A percentile compares a stretch with the other conserved stretches of the same genome.
Conservation (phyloP, 2,888 invertebrate species). For the Phanerotoma sp. region DNA sequence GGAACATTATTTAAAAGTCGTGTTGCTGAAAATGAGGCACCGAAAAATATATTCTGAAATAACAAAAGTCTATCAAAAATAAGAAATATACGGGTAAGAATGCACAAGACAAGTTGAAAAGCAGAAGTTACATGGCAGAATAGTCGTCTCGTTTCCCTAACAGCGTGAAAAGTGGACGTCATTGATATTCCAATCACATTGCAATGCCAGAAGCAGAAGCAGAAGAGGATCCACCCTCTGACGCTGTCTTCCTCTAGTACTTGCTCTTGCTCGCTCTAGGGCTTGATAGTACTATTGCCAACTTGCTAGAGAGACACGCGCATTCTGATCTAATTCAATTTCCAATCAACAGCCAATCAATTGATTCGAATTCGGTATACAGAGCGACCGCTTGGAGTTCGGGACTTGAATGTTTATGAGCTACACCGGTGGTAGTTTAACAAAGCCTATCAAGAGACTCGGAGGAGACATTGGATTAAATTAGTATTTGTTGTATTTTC, state of each 20-base stretch:
- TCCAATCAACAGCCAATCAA: constrained; percentile 64
- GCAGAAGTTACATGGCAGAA: constrained; percentile 6
- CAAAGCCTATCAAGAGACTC: not conserved
- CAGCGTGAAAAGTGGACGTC: constrained; percentile 33
- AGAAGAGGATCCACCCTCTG: constrained; percentile 31
- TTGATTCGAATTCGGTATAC: constrained; percentile 61
- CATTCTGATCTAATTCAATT: constrained; percentile 63
- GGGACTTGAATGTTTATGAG: constrained; percentile 53
- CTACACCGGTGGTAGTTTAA: constrained; percentile 14
- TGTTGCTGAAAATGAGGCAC: too few relatives aligned
- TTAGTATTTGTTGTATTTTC: not conserved
- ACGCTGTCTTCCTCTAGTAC: constrained; percentile 33
- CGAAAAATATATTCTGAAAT: too few relatives aligned
- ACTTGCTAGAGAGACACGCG: constrained; percentile 51
- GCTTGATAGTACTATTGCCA: constrained; percentile 7
- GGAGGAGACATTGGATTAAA: too few relatives aligned
- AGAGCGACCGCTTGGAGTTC: constrained; percentile 43
- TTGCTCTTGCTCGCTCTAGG: constrained; percentile 28
- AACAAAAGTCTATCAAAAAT: too few relatives aligned
- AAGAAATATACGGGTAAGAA: not conserved
- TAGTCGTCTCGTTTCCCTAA: not conserved
- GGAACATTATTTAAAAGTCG: too few relatives aligned
- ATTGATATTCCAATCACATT: constrained; percentile 53
- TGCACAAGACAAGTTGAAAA: constrained; percentile 5
- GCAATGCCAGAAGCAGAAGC: constrained; percentile 45